These are phyloP conservation scores for Brienomyrus brachyistius DNA, from an alignment of 2,113 vertebrate species.

Conservation along the genomic window DNA sequence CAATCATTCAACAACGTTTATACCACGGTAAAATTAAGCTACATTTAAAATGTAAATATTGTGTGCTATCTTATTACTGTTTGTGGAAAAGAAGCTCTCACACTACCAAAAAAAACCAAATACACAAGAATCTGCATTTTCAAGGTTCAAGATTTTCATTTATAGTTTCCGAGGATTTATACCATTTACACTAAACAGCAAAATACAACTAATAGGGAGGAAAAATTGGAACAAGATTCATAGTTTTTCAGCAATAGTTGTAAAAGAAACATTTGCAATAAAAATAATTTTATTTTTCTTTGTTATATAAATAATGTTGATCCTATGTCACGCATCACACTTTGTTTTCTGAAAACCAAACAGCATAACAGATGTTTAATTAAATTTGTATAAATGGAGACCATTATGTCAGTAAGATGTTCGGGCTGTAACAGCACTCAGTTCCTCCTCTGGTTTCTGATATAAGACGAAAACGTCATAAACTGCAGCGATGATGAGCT, in stretches of 20 bases:
- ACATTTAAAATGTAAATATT: conserved; percentile 16
- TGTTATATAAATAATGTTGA: neutral
- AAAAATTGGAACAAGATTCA: neutral
- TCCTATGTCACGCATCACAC: neutral
- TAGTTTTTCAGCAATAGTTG: neutral
- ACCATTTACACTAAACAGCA: neutral
- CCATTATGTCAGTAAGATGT: neutral
- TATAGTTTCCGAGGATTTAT: neutral
- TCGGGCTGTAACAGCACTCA: neutral
- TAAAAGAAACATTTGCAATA: neutral
- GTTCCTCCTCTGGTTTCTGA: neutral
- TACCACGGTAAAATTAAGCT: neutral
- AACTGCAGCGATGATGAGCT: neutral
- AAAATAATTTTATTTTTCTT: neutral
- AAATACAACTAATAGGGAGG: neutral
- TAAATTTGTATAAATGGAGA: neutral
- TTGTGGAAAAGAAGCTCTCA: conserved; percentile 8
- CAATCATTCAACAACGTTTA: conserved; percentile 4
- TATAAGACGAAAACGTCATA: neutral
- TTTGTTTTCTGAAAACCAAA: conserved; percentile 2
- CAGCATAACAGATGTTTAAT: conserved; percentile 3
- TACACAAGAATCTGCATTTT: neutral
- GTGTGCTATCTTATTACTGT: conserved; percentile 13
- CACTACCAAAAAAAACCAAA: neutral
- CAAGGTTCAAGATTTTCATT: neutral